Base-by-base conservation (phyloP, 2,888 invertebrate genomes). In the Athrips mouffetella region DNA sequence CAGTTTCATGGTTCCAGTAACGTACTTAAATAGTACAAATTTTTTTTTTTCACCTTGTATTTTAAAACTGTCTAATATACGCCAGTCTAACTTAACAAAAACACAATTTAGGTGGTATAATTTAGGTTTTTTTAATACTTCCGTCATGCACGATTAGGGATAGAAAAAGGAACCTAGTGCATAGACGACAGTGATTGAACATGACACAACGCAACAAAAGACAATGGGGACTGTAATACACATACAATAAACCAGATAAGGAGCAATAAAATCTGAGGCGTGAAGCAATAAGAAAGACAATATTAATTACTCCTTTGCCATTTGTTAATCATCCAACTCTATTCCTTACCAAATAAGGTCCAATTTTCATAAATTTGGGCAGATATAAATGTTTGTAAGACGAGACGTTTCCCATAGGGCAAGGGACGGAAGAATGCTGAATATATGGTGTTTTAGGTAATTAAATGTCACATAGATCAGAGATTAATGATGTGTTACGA, bases 391-490 rank as follows among this genome's bases (percentile, higher is more conserved):
- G 16, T 53, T 65, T 60, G 63, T 56, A 62, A 65, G 63, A 51
- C 45, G 55, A 62, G 58, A 67, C 58, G 58, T 64, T 54, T 69
- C 65, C 69, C 70, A 65, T 70, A 70, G 71, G 76, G 73, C 64
- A 62, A 65, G 71, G 68, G 73, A 74, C 80, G 87, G 86, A 87
- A 86, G 86, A 84, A 82, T 75, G 73, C 69, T 69, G 76, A 83
- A 86, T 87, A 85, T 87, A 88, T 86, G 84, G 84, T 86, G 84
- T 85, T 85, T 84, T 85, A 84, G 86, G 87, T 88, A 88, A 88
- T 88, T 87, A 86, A 87, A 88, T 86, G 86, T 87, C 86, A 82
- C 85, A 87, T 88, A 84, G 77, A 87, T 87, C 85, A 81, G 79
- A 82, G 83, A 87, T 88, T 87, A 88, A 88, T 87, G 86, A 86